Evolutionary conservation across 2,888 invertebrate species (phyloP), one percentile per base, ranked within the genome.

Genomic region (Exephanes ischioxanthus): DNA sequence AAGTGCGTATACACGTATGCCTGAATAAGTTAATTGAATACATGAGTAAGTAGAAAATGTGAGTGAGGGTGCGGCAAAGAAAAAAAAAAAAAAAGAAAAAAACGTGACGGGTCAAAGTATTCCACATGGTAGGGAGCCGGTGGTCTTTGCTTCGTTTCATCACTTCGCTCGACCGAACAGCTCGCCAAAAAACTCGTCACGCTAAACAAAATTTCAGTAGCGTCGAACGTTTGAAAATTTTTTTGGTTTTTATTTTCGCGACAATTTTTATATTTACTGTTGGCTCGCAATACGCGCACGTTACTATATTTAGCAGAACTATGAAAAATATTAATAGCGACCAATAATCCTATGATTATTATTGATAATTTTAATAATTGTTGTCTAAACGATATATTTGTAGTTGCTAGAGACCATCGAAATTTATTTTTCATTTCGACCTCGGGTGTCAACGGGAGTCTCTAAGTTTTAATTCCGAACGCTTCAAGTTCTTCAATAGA

Each of bases 11-110:
- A 67, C 73, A 70, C 48, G 81, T 58, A 79, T 84, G 83, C 33
- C 71, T 63, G 80, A 84, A 48, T 75, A 78, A 84, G 73, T 84
- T 84, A 68, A 84, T 85, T 83, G 82, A 86, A 80, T 81, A 82
- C 70, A 76, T 77, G 85, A 80, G 72, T 85, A 83, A 85, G 80
- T 58, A 70, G 77, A 75, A 78, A 63, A 72, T 48, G 80, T 68
- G 73, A 70, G 83, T 71, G 80, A 48, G 86, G 87, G 80, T 88
- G 83, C 87, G 70, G 67, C 70, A 58, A 77, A 82, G 51, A 45
- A 30, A 67, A 75, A 61, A 30, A 63, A 70, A 58, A 77, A 82
- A 41, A 45, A 30, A 67, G n/a, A 75, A 61, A 30, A 63, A 70
- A 58, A 75, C 51, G 68, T 68, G 75, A 73, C 53, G 63, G 72